Evolutionary conservation across 2,113 vertebrate species (phyloP).

Genomic region (Strix aluco): DNA sequence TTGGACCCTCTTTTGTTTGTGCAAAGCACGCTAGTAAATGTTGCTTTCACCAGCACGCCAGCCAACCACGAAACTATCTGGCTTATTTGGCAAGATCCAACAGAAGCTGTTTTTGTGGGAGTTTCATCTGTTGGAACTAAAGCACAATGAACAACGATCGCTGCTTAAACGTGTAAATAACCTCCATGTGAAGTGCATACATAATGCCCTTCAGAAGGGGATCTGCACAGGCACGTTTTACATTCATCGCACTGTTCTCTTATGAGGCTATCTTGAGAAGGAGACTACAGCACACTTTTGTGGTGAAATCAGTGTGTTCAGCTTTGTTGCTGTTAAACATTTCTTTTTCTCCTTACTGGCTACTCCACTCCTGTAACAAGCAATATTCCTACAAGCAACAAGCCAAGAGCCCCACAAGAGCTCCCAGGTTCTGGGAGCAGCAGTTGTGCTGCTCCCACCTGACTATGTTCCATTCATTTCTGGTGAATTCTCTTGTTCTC

Average conservation of each 20-base stretch:
- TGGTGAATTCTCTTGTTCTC: background rate
- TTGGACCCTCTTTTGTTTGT: background rate
- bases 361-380: background rate
- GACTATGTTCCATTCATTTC: background rate
- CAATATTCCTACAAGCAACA: background rate
- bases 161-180: background rate
- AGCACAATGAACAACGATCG: fast-evolving
- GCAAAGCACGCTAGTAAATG: background rate
- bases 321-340: background rate
- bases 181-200: fast-evolving
- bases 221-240: background rate
- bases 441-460: background rate
- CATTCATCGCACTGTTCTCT: background rate
- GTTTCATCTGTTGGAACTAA: background rate
- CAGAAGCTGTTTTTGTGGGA: background rate
- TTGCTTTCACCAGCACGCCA: background rate
- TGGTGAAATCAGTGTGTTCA: background rate
- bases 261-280: background rate
- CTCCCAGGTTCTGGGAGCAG: background rate
- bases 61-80: background rate
- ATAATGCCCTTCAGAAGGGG: background rate
- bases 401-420: background rate
- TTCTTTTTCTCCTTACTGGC: background rate
- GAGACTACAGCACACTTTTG: background rate
- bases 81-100: background rate